These are phyloP conservation scores for Myathropa florea DNA, from an alignment of 2,888 invertebrate species.

Conservation along the genomic window DNA sequence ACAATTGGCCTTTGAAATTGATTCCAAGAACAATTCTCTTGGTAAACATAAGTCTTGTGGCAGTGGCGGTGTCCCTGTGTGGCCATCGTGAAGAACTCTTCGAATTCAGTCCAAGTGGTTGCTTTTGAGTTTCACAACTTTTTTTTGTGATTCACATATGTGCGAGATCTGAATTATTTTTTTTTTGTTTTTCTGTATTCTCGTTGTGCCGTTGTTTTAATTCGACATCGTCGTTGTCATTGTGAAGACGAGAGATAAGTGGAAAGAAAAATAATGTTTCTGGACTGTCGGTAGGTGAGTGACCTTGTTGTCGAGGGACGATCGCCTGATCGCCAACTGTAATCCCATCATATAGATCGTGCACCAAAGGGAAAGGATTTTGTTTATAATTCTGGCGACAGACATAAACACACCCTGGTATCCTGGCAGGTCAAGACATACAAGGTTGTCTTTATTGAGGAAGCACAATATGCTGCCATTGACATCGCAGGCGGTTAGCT, in stretches of 20 bases:
- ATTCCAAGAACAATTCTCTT: not conserved
- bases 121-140: not conserved
- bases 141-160: not conserved
- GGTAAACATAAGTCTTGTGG: not conserved
- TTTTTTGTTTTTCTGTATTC: not conserved
- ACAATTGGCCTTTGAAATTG: not conserved
- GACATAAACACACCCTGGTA: not conserved
- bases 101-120: not conserved
- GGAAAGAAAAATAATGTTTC: not conserved
- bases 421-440: not conserved
- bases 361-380: not conserved
- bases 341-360: not conserved
- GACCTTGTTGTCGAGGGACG: constrained; percentile 8
- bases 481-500: not conserved
- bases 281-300: constrained; percentile 18
- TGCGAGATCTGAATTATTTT: not conserved
- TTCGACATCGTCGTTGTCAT: not conserved
- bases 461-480: not conserved
- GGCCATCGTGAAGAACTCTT: not conserved
- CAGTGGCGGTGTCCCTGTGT: not conserved
- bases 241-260: not conserved
- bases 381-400: not conserved
- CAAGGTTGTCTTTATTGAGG: not conserved
- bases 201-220: not conserved
- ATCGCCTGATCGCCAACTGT: not conserved